These are phyloP conservation scores for Scolopax mira DNA, from an alignment of 2,113 vertebrate species.

Conservation along the genomic window DNA sequence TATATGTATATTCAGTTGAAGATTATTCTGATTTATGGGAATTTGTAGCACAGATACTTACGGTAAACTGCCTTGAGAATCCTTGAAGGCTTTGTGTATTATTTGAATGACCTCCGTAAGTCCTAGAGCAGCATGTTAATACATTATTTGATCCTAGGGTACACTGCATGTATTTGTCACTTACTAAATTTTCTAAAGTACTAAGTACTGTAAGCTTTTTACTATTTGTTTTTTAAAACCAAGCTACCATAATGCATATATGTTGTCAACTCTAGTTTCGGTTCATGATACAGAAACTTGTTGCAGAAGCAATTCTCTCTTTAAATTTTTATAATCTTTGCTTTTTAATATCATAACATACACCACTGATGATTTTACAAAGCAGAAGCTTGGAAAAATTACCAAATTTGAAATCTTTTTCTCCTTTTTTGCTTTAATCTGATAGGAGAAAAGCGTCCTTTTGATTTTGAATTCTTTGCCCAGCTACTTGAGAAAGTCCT, in stretches of 20 bases:
- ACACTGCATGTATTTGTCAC: neutral
- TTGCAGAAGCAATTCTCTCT: neutral
- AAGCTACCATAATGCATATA: neutral
- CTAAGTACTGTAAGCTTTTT: neutral
- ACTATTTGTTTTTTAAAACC: neutral
- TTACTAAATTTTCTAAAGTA: neutral
- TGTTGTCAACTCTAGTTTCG: neutral
- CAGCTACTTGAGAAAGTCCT: constrained; percentile 88
- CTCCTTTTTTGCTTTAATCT: constrained; percentile 35
- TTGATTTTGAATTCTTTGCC: constrained; percentile 93
- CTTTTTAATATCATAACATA: neutral
- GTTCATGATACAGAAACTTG: neutral
- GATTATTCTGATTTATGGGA: neutral
- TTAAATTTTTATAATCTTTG: neutral
- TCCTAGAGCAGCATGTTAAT: neutral
- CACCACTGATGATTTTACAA: neutral
- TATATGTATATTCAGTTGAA: neutral
- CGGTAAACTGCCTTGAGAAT: neutral
- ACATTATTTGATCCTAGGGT: neutral
- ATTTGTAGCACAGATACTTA: neutral
- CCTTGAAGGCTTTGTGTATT: neutral
- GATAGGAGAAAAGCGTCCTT: constrained; percentile 86
- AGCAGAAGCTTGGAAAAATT: neutral
- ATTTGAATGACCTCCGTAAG: neutral
- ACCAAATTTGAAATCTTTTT: neutral